Conservation (phyloP, 53 echinoderm and acorn worm species). For the Apostichopus leukothele region DNA sequence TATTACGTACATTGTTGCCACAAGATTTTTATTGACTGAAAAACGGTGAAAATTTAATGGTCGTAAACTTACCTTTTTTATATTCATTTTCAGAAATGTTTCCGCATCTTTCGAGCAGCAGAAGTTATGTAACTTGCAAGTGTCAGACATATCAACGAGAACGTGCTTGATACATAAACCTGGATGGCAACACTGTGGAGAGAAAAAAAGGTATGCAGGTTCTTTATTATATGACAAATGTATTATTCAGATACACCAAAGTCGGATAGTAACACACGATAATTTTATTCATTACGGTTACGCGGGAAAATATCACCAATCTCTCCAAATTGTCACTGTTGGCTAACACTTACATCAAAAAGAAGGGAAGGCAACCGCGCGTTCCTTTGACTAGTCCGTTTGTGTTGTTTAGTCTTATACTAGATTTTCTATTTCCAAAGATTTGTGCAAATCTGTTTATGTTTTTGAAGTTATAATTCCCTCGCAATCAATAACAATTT, state of each 20-base stretch:
- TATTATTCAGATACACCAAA: background rate
- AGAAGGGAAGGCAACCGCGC: background rate
- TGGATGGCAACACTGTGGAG: background rate
- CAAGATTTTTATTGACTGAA: background rate
- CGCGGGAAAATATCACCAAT: background rate
- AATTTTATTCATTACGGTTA: background rate
- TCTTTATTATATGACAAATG: background rate
- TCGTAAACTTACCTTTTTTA: background rate
- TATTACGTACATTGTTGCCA: background rate
- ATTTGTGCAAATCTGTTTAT: too few species aligned
- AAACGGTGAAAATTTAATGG: background rate
- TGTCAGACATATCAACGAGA: background rate
- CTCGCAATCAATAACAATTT: too few species aligned
- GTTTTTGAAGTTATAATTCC: too few species aligned
- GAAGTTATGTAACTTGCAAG: conserved; percentile 3
- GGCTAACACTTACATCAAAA: background rate
- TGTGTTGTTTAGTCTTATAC: too few species aligned
- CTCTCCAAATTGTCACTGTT: background rate
- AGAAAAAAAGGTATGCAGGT: background rate
- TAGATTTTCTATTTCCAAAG: too few species aligned
- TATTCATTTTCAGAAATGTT: background rate
- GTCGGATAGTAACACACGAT: background rate
- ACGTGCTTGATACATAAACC: background rate
- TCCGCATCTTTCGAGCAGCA: background rate
- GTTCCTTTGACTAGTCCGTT: too few species aligned